Conservation (phyloP, 92 coral and sea anemone genomes). For the Plumapathes pennacea region DNA sequence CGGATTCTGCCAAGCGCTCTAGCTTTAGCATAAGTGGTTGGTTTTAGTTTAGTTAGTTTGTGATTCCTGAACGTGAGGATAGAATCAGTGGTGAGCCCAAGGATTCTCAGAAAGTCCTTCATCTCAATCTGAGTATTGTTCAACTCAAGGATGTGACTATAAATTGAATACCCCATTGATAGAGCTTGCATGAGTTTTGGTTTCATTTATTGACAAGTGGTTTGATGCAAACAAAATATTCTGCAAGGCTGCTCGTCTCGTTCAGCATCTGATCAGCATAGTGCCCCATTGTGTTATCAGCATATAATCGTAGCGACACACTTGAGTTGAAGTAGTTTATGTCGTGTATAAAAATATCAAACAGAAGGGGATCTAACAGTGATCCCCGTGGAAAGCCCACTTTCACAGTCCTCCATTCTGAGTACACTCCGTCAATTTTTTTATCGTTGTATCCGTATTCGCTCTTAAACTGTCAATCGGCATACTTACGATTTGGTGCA, state of each 20-base stretch:
- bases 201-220: background rate
- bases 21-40: slow-evolving; percentile 34
- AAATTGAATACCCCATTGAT: slow-evolving; percentile 13
- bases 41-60: slow-evolving; percentile 5
- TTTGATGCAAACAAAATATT: background rate
- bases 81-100: slow-evolving; percentile 23
- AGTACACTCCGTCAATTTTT: too few species aligned
- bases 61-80: slow-evolving; percentile 10
- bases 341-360: background rate
- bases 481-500: too few species aligned
- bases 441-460: too few species aligned
- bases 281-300: background rate
- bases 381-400: too few species aligned
- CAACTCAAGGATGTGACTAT: slow-evolving; percentile 12
- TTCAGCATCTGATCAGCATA: background rate
- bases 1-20: slow-evolving; percentile 27
- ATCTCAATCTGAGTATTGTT: slow-evolving; percentile 19
- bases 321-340: background rate
- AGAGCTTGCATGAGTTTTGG: slow-evolving; percentile 35
- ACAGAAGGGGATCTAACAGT: too few species aligned
- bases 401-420: too few species aligned
- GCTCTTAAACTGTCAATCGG: too few species aligned
- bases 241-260: background rate
- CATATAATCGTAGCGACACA: slow-evolving; percentile 1
- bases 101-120: slow-evolving; percentile 15